Conservation (phyloP, 2,797 vertebrate genomes). For the Peromyscus aztecus region DNA sequence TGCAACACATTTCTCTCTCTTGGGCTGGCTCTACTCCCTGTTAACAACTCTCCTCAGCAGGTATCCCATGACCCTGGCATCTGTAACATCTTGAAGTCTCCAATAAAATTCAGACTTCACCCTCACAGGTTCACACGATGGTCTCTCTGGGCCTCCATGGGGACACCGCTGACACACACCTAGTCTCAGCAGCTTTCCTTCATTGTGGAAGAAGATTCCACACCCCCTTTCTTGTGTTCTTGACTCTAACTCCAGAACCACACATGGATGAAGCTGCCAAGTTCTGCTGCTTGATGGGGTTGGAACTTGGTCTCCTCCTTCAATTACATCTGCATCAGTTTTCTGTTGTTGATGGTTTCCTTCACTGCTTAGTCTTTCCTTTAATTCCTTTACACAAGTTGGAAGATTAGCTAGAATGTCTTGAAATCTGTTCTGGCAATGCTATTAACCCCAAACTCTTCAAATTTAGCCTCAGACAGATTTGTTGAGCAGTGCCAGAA, state of each 20-base stretch:
- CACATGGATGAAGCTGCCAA: not conserved
- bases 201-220: not conserved
- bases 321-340: not conserved
- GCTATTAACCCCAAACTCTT: not conserved
- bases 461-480: not conserved
- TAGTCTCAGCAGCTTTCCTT: too few relatives aligned
- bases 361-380: not conserved
- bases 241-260: not conserved
- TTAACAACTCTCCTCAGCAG: not conserved
- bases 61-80: not conserved
- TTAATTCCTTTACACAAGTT: not conserved
- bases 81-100: not conserved
- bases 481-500: not conserved
- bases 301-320: not conserved
- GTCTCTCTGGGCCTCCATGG: not conserved
- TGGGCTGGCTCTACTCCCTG: not conserved
- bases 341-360: not conserved
- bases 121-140: not conserved
- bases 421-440: not conserved
- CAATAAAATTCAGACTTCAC: not conserved
- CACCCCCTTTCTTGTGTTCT: not conserved
- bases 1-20: not conserved
- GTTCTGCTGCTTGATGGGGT: not conserved
- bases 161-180: not conserved
- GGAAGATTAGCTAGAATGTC: not conserved